Evolutionary conservation across 1,140 invertebrate genomes (phyloP).

Genomic region (Drosophila takahashii): DNA sequence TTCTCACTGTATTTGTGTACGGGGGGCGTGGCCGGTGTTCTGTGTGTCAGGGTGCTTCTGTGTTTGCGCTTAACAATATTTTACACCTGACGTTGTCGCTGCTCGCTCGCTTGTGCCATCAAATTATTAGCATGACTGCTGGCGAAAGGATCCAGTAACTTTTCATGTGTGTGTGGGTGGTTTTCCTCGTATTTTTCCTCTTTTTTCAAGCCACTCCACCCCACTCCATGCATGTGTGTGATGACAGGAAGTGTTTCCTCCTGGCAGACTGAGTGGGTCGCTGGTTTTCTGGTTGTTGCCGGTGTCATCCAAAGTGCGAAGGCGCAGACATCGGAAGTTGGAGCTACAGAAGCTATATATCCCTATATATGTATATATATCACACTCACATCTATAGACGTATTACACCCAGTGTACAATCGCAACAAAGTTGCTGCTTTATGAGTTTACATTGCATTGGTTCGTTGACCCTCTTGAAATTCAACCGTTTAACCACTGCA

Average conservation of each 20-base stretch:
- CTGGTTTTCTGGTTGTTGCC: constrained; percentile 20
- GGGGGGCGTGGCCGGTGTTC: neutral
- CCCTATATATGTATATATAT: neutral
- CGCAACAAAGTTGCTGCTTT: constrained; percentile 58
- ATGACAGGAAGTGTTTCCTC: constrained; percentile 57
- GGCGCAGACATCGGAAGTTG: constrained; percentile 59
- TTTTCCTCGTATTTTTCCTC: constrained; percentile 9
- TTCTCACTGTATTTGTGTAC: constrained; percentile 11
- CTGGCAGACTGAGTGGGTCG: constrained; percentile 25
- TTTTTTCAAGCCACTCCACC: neutral
- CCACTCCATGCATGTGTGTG: constrained; percentile 9
- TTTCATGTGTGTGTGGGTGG: constrained; percentile 14
- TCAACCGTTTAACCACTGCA: constrained; percentile 12
- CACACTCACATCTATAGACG: neutral
- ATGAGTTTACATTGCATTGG: constrained; percentile 62
- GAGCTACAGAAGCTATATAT: constrained; percentile 29
- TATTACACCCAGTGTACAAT: constrained; percentile 22
- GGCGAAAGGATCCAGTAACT: constrained; percentile 63
- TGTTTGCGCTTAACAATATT: constrained; percentile 72
- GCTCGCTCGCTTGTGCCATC: constrained; percentile 62
- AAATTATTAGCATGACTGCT: constrained; percentile 82
- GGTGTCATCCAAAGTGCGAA: constrained; percentile 48
- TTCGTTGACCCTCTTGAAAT: constrained; percentile 32
- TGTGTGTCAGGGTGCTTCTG: constrained; percentile 17
- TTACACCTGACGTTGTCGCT: constrained; percentile 76